Evolutionary conservation across 2,888 invertebrate species (phyloP), one percentile per base, ranked within the genome.

Genomic region (Limulus polyphemus): DNA sequence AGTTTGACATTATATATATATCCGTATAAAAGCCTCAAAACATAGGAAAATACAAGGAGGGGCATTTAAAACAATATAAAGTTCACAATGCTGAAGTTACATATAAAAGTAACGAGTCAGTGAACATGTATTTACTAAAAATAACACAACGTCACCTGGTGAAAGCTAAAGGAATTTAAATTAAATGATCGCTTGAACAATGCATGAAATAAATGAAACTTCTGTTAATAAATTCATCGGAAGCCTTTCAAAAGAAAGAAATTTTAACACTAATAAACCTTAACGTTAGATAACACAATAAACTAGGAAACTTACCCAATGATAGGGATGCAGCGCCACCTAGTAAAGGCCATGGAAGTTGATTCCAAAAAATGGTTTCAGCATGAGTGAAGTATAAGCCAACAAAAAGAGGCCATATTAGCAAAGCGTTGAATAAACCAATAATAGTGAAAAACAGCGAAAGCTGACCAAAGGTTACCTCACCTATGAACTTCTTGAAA

Each of bases 401-500:
- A 65, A 93, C 78, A 72, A 90, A 86, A 59, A 93, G 79, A n/a
- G 94, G 94, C 93, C 94, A 94, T 72, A 94, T 80, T 63, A 95
- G 79, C 10, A 88, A 81, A 16, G 90, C 87, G 77, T 93, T 92
- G 74, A 93, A 83, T 70, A 92, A 80, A 57, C 95, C 95, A 71
- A 97, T 83, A 48, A 91, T 83, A 0, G 92, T 88, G 79, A 95
- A 93, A 78, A 95, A 93, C 69, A 97, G 79, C 2, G 95, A 91
- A 61, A 93, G 86, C 79, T 94, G 92, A 7, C 91, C 93, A 62
- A 88, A 86, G 62, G 88, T 90, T 65, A 93, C 90, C 73, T 92
- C 91, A 13, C 94, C 94, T 79, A 95, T 87, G 70, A 93, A 86
- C 79, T 91, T 90, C 74, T 91, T 88, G 79, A 94, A 94, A 74